Evolutionary conservation across 1,140 invertebrate genomes (phyloP).

Genomic region (Pseudomyrmex flavicornis): DNA sequence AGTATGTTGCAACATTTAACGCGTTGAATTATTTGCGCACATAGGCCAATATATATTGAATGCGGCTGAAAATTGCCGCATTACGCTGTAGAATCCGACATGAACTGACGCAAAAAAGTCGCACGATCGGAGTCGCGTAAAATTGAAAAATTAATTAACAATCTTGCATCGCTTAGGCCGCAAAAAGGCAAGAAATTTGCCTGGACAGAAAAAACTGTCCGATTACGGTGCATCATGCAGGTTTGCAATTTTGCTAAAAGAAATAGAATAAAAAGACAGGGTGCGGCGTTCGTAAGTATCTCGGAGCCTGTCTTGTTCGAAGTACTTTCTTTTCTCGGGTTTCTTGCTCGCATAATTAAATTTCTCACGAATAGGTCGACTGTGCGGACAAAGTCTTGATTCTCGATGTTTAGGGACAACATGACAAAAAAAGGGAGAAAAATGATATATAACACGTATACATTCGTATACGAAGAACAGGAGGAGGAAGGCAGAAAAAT

Average conservation of each 20-base stretch:
- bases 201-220: constrained; percentile 28
- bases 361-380: constrained; percentile 56
- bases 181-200: constrained; percentile 33
- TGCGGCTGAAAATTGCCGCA: constrained; percentile 54
- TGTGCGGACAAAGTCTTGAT: constrained; percentile 34
- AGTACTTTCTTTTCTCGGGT: constrained; percentile 44
- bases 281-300: constrained; percentile 29
- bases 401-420: background rate
- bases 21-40: constrained; percentile 49
- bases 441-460: constrained; percentile 15
- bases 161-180: constrained; percentile 46
- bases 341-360: constrained; percentile 61
- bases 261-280: constrained; percentile 39
- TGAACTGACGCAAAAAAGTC: constrained; percentile 36
- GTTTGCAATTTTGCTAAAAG: constrained; percentile 43
- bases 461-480: background rate
- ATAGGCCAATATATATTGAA: constrained; percentile 6
- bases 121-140: constrained; percentile 50
- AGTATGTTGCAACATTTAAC: constrained; percentile 45
- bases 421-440: constrained; percentile 16
- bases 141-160: constrained; percentile 64
- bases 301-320: constrained; percentile 18
- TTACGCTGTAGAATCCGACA: constrained; percentile 56
- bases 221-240: constrained; percentile 53
- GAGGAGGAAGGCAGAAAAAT: constrained; percentile 23